Evolutionary conservation across 2,888 invertebrate species (phyloP).

Genomic region (Metacarcinus magister): DNA sequence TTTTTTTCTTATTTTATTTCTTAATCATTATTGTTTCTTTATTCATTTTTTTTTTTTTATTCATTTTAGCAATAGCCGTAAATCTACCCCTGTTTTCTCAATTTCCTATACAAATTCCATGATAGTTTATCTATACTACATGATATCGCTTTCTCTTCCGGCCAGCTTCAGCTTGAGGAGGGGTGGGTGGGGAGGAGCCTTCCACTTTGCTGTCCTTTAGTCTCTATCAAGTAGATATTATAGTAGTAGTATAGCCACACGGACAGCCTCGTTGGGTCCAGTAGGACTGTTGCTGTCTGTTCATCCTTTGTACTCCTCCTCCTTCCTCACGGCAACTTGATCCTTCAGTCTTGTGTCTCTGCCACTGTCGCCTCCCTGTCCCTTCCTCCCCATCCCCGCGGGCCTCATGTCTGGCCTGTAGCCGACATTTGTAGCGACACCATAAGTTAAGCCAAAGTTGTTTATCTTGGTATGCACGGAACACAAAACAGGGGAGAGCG

Average conservation of each 20-base stretch:
- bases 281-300: no score
- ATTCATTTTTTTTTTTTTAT: neutral
- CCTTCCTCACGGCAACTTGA: neutral
- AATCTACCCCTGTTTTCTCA: neutral
- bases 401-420: neutral
- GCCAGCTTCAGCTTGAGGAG: no score
- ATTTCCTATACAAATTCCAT: no score
- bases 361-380: neutral
- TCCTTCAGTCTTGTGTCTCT: constrained; percentile 27
- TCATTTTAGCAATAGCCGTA: neutral
- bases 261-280: no score
- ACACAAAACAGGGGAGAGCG: neutral
- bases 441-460: neutral
- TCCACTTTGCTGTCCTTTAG: no score
- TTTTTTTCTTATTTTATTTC: neutral
- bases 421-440: neutral
- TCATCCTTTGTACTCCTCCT: neutral
- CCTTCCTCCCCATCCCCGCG: neutral
- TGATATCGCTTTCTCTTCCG: no score
- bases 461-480: constrained; percentile 46
- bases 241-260: no score
- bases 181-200: no score
- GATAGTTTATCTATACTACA: no score
- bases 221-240: no score
- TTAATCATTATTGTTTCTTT: neutral